Conservation (phyloP, 2,113 vertebrate genomes). For the Etheostoma cragini region DNA sequence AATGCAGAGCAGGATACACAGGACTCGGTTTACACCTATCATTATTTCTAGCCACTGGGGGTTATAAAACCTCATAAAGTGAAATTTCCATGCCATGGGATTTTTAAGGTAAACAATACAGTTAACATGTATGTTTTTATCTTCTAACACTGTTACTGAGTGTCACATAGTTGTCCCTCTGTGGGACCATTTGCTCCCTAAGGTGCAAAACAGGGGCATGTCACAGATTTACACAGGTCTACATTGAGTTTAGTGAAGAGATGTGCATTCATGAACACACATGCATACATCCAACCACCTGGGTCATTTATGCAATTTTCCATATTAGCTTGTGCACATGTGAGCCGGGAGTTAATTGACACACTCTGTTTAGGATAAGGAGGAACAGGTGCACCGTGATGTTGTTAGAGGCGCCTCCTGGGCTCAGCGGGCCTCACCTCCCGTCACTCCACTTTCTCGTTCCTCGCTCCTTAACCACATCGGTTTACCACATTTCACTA, state of each 20-base stretch:
- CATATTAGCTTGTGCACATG: conserved; percentile 22
- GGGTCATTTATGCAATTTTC: conserved; percentile 38
- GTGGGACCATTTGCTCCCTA: not conserved
- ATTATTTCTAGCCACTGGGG: no score
- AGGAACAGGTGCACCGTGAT: conserved; percentile 57
- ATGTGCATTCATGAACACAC: not conserved
- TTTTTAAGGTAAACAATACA: no score
- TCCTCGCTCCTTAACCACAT: not conserved
- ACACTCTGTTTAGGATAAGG: conserved; percentile 22
- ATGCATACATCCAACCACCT: conserved; percentile 17
- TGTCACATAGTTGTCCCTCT: not conserved
- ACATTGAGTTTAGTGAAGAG: not conserved
- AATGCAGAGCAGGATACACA: no score
- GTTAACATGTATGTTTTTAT: no score
- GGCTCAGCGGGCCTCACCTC: conserved; percentile 38
- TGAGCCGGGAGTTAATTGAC: conserved; percentile 36
- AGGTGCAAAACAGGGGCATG: not conserved
- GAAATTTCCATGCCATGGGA: no score
- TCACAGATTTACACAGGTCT: conserved; percentile 1
- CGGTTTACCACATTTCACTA: not conserved
- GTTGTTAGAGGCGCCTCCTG: conserved; percentile 46
- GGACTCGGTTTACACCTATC: no score
- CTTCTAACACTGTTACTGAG: not conserved
- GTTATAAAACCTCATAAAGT: no score
- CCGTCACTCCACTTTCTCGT: not conserved